Evolutionary conservation across 2,113 vertebrate genomes (phyloP).

Genomic region (Pao palembangensis): DNA sequence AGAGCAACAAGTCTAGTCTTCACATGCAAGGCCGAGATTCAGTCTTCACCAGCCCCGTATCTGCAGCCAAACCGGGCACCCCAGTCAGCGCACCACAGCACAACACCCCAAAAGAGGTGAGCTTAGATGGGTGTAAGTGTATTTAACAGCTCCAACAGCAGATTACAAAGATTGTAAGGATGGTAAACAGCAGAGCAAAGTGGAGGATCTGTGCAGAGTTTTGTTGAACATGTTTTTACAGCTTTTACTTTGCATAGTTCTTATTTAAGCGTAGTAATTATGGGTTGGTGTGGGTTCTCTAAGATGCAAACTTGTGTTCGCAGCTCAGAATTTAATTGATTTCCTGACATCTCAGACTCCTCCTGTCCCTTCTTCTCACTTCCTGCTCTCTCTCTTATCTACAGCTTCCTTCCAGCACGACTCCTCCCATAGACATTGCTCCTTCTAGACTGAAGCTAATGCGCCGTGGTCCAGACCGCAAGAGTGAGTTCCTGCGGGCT

Average conservation of each 20-base stretch:
- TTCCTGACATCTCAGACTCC: background rate
- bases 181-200: no score
- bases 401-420: constrained; percentile 91
- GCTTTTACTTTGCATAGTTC: constrained; percentile 17
- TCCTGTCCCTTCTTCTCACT: no score
- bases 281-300: constrained; percentile 13
- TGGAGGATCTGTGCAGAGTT: background rate
- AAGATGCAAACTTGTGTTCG: background rate
- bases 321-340: background rate
- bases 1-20: constrained; percentile 85
- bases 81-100: constrained; percentile 83
- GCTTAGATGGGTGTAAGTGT: background rate
- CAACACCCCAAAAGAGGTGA: constrained; percentile 93
- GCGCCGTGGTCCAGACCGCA: constrained; percentile 90
- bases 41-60: constrained; percentile 94
- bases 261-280: constrained; percentile 39
- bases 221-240: background rate
- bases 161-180: no score
- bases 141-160: background rate
- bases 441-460: constrained; percentile 92
- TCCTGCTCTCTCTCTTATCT: background rate
- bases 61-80: constrained; percentile 91
- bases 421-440: constrained; percentile 93
- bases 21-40: constrained; percentile 91
- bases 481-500: constrained; percentile 93